Evolutionary conservation across 1,140 invertebrate genomes (phyloP).

Genomic region (Heliconius congener): DNA sequence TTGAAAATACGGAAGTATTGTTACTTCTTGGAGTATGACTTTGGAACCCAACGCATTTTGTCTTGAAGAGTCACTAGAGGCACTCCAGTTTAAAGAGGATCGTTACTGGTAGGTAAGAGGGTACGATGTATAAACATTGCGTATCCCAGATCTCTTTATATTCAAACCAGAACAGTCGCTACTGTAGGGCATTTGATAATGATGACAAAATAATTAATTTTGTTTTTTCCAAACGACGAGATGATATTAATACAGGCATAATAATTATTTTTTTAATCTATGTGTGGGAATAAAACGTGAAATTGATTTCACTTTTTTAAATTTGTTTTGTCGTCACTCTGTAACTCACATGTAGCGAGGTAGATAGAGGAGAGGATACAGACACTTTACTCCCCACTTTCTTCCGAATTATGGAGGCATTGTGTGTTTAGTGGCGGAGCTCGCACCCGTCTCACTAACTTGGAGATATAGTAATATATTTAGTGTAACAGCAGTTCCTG

Average conservation of each 20-base stretch:
- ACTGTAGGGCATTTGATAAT: not conserved
- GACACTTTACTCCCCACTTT: too few relatives aligned
- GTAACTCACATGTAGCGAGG: too few relatives aligned
- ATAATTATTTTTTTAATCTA: too few relatives aligned
- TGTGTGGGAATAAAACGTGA: too few relatives aligned
- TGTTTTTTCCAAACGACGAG: not conserved
- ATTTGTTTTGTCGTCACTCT: too few relatives aligned
- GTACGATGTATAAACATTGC: conserved; percentile 10
- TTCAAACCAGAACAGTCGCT: not conserved
- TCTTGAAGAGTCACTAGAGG: conserved; percentile 9
- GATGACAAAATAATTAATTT: not conserved
- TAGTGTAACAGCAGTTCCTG: too few relatives aligned
- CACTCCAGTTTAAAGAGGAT: conserved; percentile 2
- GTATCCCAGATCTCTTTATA: conserved; percentile 4
- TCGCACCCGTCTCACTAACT: too few relatives aligned
- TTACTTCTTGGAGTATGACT: not conserved
- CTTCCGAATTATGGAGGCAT: too few relatives aligned
- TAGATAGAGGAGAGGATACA: too few relatives aligned
- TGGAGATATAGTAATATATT: not conserved
- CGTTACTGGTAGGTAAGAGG: conserved; percentile 13
- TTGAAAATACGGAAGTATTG: conserved; percentile 5
- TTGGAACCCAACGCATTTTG: conserved; percentile 6
- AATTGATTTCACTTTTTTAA: too few relatives aligned
- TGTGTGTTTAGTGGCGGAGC: too few relatives aligned
- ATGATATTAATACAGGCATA: too few relatives aligned